A percentile compares a stretch with the other conserved stretches of the same genome.
Conservation (phyloP, 1,140 invertebrate species). For the Drosophila leontia region DNA sequence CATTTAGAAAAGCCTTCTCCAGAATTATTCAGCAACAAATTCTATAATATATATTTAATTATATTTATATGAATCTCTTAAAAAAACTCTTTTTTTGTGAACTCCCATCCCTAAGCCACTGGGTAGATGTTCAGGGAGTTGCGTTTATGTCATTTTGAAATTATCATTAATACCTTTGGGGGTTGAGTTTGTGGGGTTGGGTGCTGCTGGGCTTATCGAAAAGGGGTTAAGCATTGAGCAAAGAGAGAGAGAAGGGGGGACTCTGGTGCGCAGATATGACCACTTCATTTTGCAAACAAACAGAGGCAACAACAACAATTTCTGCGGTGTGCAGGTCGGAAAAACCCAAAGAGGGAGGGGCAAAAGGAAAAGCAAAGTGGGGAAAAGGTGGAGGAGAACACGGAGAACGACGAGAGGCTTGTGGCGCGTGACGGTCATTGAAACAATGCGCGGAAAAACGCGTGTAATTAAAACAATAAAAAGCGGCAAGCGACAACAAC, state of each 20-base stretch:
- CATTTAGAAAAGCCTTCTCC: too few species aligned
- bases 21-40: not conserved
- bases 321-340: slow-evolving; percentile 14
- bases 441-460: slow-evolving; percentile 80
- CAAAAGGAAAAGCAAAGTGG: slow-evolving; percentile 7
- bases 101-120: slow-evolving; percentile 25
- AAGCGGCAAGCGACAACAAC: slow-evolving; percentile 50
- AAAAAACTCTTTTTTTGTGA: not conserved
- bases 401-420: slow-evolving; percentile 41
- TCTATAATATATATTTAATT: not conserved
- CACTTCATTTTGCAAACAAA: slow-evolving; percentile 76
- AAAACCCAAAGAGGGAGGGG: not conserved
- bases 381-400: not conserved
- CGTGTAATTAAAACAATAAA: slow-evolving; percentile 82
- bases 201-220: slow-evolving; percentile 10
- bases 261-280: slow-evolving; percentile 62
- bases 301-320: slow-evolving; percentile 42
- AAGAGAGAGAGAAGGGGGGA: not conserved
- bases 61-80: not conserved
- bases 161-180: slow-evolving; percentile 69
- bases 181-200: slow-evolving; percentile 1
- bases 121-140: slow-evolving; percentile 29
- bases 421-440: slow-evolving; percentile 78
- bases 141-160: slow-evolving; percentile 81
- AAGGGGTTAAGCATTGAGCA: slow-evolving; percentile 15